Evolutionary conservation across 2,888 invertebrate species (phyloP).

Genomic region (Eilema sororculum): DNA sequence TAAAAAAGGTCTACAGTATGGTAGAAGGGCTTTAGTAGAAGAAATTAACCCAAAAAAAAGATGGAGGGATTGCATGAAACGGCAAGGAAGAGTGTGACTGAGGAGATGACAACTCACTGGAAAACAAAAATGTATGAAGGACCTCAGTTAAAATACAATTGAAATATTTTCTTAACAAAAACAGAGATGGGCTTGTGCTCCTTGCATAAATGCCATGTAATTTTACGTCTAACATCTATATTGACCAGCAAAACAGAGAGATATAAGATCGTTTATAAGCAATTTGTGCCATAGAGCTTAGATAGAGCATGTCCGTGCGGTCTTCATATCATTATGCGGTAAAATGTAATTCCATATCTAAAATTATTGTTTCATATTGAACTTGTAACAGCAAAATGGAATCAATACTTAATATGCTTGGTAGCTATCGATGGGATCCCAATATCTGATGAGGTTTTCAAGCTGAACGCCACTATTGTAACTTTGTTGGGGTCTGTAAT

Average conservation of each 20-base stretch:
- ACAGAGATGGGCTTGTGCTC: not conserved
- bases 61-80: no score
- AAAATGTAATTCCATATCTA: constrained; percentile 27
- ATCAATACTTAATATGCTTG: no score
- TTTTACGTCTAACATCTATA: constrained; percentile 42
- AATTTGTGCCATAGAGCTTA: constrained; percentile 37
- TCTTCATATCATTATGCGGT: constrained; percentile 43
- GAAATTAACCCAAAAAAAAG: no score
- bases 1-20: no score
- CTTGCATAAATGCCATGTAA: constrained; percentile 22
- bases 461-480: no score
- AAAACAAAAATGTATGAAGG: no score
- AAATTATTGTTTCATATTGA: constrained; percentile 28
- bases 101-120: no score
- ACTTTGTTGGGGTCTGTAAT: no score
- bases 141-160: no score
- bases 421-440: not conserved
- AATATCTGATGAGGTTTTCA: no score
- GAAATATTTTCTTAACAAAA: not conserved
- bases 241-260: constrained; percentile 30
- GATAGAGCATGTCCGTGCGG: constrained; percentile 31
- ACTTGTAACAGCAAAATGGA: not conserved
- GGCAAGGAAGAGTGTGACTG: no score
- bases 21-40: no score
- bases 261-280: constrained; percentile 38